Conservation (phyloP, 2,888 invertebrate species). For the Andrena bucephala region DNA sequence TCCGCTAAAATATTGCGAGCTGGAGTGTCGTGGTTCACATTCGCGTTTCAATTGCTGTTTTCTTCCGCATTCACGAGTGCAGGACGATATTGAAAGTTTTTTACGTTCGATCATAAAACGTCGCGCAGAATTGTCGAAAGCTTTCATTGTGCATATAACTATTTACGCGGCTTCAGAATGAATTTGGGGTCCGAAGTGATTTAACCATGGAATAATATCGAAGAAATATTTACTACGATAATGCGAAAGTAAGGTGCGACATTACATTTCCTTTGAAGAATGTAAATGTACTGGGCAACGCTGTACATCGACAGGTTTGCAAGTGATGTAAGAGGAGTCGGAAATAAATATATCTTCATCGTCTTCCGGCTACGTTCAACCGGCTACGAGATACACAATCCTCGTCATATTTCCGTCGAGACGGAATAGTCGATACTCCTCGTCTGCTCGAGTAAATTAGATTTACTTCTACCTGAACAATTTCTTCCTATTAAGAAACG, state of each 20-base stretch:
- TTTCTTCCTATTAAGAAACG: background rate
- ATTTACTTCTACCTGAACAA: background rate
- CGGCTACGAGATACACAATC: background rate
- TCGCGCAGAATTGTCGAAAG: too few species aligned
- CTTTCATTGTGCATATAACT: too few species aligned
- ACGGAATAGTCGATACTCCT: constrained; percentile 3
- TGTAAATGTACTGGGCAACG: too few species aligned
- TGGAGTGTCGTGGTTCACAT: constrained; percentile 7
- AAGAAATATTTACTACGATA: too few species aligned
- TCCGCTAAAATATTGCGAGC: constrained; percentile 51
- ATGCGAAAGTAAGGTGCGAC: too few species aligned
- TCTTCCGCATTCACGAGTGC: constrained; percentile 28
- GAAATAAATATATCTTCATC: background rate
- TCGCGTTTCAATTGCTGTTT: constrained; percentile 52
- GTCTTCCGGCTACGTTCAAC: background rate
- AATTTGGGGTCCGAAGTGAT: too few species aligned
- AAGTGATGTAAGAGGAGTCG: background rate
- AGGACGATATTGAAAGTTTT: constrained; percentile 3
- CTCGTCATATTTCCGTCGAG: constrained; percentile 5
- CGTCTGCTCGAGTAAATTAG: background rate
- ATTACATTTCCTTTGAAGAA: too few species aligned
- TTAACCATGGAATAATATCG: too few species aligned
- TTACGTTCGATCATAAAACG: background rate
- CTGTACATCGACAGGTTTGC: background rate
- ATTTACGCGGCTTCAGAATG: too few species aligned